These are phyloP conservation scores for Celastrina argiolus DNA, from an alignment of 2,888 invertebrate species.

Conservation along the genomic window DNA sequence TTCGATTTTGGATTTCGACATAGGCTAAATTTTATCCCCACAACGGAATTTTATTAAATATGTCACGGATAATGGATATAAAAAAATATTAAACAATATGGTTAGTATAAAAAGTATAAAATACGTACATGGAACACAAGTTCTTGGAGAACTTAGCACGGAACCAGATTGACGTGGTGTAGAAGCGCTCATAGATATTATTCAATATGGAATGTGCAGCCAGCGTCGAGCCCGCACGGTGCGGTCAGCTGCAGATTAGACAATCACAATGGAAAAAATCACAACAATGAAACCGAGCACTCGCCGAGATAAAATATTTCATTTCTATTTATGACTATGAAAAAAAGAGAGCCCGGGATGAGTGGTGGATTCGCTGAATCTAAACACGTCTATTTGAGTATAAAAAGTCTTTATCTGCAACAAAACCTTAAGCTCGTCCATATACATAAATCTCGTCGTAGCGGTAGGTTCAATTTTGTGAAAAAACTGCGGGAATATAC, in stretches of 20 bases:
- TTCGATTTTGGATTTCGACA: too few species aligned
- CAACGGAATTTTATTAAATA: too few species aligned
- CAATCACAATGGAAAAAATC: constrained; percentile 29
- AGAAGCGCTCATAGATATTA: too few species aligned
- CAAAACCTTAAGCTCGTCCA: constrained; percentile 52
- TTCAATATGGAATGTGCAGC: not conserved
- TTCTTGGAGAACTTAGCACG: too few species aligned
- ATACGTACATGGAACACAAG: too few species aligned
- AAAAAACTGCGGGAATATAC: constrained; percentile 58
- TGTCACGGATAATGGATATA: too few species aligned
- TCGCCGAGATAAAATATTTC: constrained; percentile 60
- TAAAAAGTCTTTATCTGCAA: constrained; percentile 49
- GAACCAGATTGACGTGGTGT: too few species aligned
- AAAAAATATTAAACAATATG: too few species aligned
- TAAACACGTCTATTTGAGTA: constrained; percentile 40
- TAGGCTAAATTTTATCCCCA: too few species aligned
- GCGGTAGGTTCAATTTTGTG: constrained; percentile 60
- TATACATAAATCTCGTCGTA: constrained; percentile 63
- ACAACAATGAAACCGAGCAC: constrained; percentile 38
- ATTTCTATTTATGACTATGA: constrained; percentile 63
- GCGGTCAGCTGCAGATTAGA: constrained; percentile 29
- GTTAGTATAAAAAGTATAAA: too few species aligned
- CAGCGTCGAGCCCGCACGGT: constrained; percentile 20
- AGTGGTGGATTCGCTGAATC: constrained; percentile 43
- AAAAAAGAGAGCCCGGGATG: constrained; percentile 54